Evolutionary conservation across 2,888 invertebrate species (phyloP).

Genomic region (Stenoptilia bipunctidactyla): DNA sequence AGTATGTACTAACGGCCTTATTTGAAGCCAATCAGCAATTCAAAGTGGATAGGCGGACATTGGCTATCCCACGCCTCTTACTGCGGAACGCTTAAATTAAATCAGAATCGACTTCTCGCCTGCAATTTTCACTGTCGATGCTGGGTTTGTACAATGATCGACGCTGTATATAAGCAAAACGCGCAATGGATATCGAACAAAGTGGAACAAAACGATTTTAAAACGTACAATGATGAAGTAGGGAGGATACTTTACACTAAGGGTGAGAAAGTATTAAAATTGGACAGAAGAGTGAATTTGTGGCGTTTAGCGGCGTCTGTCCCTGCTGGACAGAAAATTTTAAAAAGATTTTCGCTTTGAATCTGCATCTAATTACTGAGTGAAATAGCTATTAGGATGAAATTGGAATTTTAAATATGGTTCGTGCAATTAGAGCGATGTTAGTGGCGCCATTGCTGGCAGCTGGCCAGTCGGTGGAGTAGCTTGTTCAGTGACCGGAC

Average conservation of each 20-base stretch:
- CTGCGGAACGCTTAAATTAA: not conserved
- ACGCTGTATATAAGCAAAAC: not conserved
- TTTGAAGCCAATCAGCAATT: slow-evolving; percentile 37
- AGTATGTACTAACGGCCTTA: slow-evolving; percentile 27
- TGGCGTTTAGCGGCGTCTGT: not conserved
- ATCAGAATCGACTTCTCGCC: not conserved
- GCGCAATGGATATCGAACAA: slow-evolving; percentile 10
- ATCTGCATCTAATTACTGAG: too few species aligned
- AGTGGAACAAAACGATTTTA: slow-evolving; percentile 1
- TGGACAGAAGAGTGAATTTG: slow-evolving; percentile 1
- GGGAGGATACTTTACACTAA: not conserved
- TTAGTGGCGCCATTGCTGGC: too few species aligned
- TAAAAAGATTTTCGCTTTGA: not conserved
- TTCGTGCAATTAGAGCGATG: too few species aligned
- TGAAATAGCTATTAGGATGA: too few species aligned
- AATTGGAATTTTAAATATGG: too few species aligned
- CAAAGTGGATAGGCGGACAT: slow-evolving; percentile 28
- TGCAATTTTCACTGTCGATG: not conserved
- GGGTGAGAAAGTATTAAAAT: slow-evolving; percentile 1
- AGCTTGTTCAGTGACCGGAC: too few species aligned
- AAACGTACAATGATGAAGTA: not conserved
- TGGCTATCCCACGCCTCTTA: slow-evolving; percentile 15
- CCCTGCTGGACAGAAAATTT: not conserved
- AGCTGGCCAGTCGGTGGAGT: too few species aligned
- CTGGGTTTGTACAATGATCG: not conserved